Evolutionary conservation across 2,797 vertebrate genomes (phyloP).

Genomic region (Paratrypauchen microcephalus): DNA sequence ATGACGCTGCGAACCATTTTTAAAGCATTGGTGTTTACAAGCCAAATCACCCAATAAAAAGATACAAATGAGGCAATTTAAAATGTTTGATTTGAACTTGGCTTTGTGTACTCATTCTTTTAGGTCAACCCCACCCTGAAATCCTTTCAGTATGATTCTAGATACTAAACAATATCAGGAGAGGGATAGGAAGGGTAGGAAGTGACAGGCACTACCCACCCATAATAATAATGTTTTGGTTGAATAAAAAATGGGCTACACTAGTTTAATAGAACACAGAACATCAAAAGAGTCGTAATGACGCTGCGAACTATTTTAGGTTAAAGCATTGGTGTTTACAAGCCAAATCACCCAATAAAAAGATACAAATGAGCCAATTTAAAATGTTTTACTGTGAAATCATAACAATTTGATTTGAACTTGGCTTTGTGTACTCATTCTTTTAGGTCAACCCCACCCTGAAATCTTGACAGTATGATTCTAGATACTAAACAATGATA

Average conservation of each 20-base stretch:
- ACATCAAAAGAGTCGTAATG: background rate
- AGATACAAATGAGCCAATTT: background rate
- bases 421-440: background rate
- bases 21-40: background rate
- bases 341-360: background rate
- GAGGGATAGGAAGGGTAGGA: too few species aligned
- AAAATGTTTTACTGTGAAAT: background rate
- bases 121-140: background rate
- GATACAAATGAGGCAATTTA: background rate
- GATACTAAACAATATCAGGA: too few species aligned
- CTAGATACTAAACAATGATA: background rate
- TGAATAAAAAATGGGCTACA: background rate
- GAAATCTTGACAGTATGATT: background rate
- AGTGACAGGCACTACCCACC: background rate
- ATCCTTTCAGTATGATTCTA: background rate
- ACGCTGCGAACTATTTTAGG: background rate
- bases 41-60: background rate
- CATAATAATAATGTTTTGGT: background rate
- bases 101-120: constrained; percentile 1
- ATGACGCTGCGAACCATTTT: background rate
- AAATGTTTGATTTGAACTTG: background rate
- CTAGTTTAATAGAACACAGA: background rate
- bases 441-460: background rate
- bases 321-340: background rate
- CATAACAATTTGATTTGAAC: background rate